These are phyloP conservation scores for Sesamia inferens DNA, from an alignment of 2,888 invertebrate genomes.

Conservation along the genomic window DNA sequence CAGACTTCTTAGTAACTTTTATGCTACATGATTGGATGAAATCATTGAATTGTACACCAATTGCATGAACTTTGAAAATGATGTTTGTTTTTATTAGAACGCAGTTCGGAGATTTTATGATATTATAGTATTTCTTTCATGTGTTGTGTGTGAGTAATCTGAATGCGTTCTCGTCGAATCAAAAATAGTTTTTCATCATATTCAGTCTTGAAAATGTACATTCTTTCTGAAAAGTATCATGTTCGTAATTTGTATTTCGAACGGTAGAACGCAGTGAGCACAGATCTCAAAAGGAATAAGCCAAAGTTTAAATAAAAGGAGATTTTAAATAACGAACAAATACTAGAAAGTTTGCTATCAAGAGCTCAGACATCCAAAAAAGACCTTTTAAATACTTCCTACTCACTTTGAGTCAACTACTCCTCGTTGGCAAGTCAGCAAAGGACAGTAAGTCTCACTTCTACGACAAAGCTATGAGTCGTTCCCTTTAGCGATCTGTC, in stretches of 20 bases:
- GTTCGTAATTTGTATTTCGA: constrained; percentile 13
- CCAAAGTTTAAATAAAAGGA: constrained; percentile 48
- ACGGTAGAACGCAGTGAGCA: constrained; percentile 11
- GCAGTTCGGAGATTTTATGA: constrained; percentile 23
- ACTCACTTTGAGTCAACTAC: constrained; percentile 69
- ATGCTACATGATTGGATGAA: constrained; percentile 79
- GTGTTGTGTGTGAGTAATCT: constrained; percentile 33
- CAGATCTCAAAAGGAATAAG: constrained; percentile 43
- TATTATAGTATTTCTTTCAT: constrained; percentile 37
- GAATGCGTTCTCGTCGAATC: constrained; percentile 48
- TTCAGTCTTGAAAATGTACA: constrained; percentile 8
- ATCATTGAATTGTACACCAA: constrained; percentile 65
- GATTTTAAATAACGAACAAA: constrained; percentile 50
- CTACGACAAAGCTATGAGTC: constrained; percentile 79
- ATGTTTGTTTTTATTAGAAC: constrained; percentile 36
- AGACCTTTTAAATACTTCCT: constrained; percentile 59
- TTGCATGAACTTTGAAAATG: constrained; percentile 56
- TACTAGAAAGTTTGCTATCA: constrained; percentile 48
- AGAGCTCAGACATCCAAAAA: constrained; percentile 61
- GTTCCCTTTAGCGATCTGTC: constrained; percentile 76
- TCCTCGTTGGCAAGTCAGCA: constrained; percentile 66
- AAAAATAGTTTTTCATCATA: constrained; percentile 43
- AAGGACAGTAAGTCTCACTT: constrained; percentile 81
- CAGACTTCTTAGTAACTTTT: constrained; percentile 78
- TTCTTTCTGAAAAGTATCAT: constrained; percentile 23